Evolutionary conservation across 2,797 vertebrate genomes (phyloP), one percentile per base, ranked within the genome.

Genomic region (Nothura maculosa): DNA sequence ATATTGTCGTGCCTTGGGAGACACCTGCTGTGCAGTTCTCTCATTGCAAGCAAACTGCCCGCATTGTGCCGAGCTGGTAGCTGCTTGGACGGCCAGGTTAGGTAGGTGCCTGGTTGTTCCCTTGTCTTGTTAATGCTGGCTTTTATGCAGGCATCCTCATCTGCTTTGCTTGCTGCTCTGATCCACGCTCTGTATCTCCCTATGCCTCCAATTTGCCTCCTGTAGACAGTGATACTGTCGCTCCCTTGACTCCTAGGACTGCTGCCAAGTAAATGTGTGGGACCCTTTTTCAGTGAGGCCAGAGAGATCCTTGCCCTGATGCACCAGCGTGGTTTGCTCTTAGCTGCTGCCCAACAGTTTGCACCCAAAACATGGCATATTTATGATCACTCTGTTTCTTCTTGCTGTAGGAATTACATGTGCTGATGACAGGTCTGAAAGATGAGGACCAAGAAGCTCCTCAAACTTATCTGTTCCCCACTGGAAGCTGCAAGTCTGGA

Each of bases 21-120:
- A 89, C 97, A 93, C 85, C 97, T 97, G 81, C 95, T 92, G 96
- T 58, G 62, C 30, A 5, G 4, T 5, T 3, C 28, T 4, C 36
- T 45, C 6, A 57, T 9, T 16, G 62, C 87, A 80, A 3, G 57
- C 73, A 1, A 10, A 0, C 73, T 9, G 30, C 32, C 1, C 0
- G 32, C 3, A 0, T 68, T 3, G 0, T 19, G 47, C 75, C 28
- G n/a, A 20, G 25, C 16, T 16, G 38, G 7, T 6, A 22, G 30
- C 24, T 72, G 27, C 15, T 5, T 25, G 57, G 57, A 42, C 16
- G 14, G 10, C 27, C 12, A 10, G 7, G 27, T 34, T 42, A 25
- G 34, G 40, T 21, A 38, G 38, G 17, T 1, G 21, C 4, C 11
- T 10, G 48, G 32, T 15, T 14, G 32, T 38, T 68, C 60, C 14